These are phyloP conservation scores for Campoletis sonorensis DNA, from an alignment of 1,140 invertebrate species.

Conservation along the genomic window DNA sequence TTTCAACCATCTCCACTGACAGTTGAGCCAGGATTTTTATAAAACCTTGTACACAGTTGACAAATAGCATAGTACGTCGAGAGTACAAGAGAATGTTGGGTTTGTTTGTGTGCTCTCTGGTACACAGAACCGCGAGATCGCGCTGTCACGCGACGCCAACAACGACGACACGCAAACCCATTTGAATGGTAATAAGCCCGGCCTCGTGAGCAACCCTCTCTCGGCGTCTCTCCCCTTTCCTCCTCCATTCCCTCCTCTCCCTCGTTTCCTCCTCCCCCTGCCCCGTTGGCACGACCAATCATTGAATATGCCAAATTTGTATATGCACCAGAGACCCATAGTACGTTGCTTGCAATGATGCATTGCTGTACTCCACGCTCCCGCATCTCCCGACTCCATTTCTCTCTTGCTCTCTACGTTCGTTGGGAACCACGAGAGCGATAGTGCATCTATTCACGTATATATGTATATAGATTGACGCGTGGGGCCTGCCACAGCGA, in stretches of 20 bases:
- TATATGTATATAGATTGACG: slow-evolving; percentile 32
- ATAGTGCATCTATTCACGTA: slow-evolving; percentile 27
- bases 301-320: slow-evolving; percentile 54
- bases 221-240: background rate
- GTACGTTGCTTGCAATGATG: slow-evolving; percentile 19
- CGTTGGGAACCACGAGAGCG: slow-evolving; percentile 6
- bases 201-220: background rate
- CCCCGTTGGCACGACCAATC: slow-evolving; percentile 43
- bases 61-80: background rate
- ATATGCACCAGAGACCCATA: slow-evolving; percentile 50
- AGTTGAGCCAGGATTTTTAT: background rate
- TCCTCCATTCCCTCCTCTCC: background rate
- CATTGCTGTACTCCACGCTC: slow-evolving; percentile 21
- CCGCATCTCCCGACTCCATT: slow-evolving; percentile 39
- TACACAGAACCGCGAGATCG: slow-evolving; percentile 12
- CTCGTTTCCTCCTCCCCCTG: background rate
- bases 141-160: slow-evolving; percentile 42
- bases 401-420: background rate
- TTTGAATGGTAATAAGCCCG: slow-evolving; percentile 55
- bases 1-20: too few relatives aligned
- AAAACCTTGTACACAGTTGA: background rate
- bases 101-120: background rate
- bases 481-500: slow-evolving; percentile 40
- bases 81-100: background rate
- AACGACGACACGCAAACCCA: slow-evolving; percentile 52